Evolutionary conservation across 2,797 vertebrate species (phyloP), one percentile per base, ranked within the genome.

Genomic region (Peromyscus melanophrys): DNA sequence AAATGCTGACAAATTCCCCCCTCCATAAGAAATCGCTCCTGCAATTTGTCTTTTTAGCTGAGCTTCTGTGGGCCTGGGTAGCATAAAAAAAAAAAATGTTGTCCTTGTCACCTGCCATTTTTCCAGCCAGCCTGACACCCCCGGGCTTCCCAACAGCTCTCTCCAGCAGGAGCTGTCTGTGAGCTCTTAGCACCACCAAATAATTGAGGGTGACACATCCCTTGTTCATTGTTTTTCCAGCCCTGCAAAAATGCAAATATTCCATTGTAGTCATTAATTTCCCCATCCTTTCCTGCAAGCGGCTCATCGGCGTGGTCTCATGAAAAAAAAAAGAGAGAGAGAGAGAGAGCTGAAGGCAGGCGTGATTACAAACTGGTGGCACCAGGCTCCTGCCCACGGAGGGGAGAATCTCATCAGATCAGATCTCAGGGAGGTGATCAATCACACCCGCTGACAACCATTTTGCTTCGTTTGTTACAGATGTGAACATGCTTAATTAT

Each of bases 131-230:
- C 98, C 99, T 99, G 99, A 99, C 99, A 99, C 99, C 99, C 97
- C 98, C 98, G 98, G 99, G 99, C 98, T 98, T 98, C 98, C 99
- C 98, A 98, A 98, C 98, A 98, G 98, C 98, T 98, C 98, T 99
- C 99, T 99, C 98, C 99, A 99, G 99, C 99, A 99, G 99, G 99
- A 99, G 99, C 99, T 99, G 99, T 99, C 99, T 99, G 98, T 4
- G 98, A 97, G 98, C 99, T 99, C 99, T 99, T 99, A 99, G 99
- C 99, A 99, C 99, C 99, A 99, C 99, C 99, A 99, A 99, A 99
- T 99, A 99, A 99, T 99, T 99, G 99, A 99, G 99, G 99, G 99
- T 99, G 99, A 99, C 99, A 99, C 99, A 99, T 99, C 99, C 99
- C 99, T 99, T 99, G 99, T 99, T 99, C 99, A 99, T 99, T 99